phyloP scores from a whole-genome alignment of 2,797 vertebrate species.

The Enteromius trimaculatus region DNA sequence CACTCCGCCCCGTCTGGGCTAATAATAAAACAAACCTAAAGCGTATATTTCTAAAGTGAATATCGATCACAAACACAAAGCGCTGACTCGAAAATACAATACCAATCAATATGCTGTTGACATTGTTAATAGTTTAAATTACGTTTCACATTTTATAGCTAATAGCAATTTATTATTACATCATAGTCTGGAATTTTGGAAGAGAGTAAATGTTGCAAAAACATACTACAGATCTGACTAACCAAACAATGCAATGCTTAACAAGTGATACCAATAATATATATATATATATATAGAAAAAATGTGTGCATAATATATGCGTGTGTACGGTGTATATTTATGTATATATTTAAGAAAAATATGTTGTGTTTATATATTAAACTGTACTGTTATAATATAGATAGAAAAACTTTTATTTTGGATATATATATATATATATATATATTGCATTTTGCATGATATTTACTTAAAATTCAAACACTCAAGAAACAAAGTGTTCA shows the following conservation, averaged over 20 bases:
- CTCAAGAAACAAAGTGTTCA: not conserved
- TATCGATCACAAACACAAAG: not conserved
- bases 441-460: not conserved
- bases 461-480: not conserved
- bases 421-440: no score
- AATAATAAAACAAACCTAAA: conserved; percentile 20
- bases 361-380: no score
- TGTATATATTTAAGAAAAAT: no score
- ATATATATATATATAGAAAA: no score
- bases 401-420: no score
- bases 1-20: conserved; percentile 21
- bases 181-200: not conserved
- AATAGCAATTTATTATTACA: not conserved
- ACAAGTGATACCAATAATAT: no score
- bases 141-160: not conserved
- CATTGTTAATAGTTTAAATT: not conserved
- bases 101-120: not conserved
- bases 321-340: no score
- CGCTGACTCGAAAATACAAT: not conserved
- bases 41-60: not conserved
- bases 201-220: not conserved
- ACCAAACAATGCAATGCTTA: no score
- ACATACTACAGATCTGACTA: not conserved
- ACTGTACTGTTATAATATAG: no score
- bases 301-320: no score